phyloP scores from a whole-genome alignment of 2,113 vertebrate genomes.

The Clarias magur region DNA sequence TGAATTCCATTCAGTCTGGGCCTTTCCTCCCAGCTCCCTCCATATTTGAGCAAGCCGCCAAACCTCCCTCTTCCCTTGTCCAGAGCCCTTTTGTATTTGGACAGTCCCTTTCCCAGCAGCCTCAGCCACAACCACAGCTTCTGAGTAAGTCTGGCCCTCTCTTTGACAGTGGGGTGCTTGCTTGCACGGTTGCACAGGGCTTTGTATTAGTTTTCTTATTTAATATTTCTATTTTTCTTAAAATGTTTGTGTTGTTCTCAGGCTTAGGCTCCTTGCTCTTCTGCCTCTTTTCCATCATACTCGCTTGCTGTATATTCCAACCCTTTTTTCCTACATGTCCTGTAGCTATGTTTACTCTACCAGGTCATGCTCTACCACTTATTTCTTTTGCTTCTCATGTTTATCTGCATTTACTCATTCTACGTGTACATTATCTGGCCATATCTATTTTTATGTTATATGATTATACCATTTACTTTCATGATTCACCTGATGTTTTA shows the following conservation, averaged over 20 bases:
- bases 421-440: not conserved
- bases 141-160: conserved; percentile 99
- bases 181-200: conserved; percentile 62
- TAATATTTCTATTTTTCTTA: conserved; percentile 20
- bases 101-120: conserved; percentile 99
- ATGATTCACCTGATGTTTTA: not conserved
- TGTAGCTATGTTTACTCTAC: conserved; percentile 11
- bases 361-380: not conserved
- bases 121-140: conserved; percentile 93
- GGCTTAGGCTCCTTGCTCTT: conserved; percentile 34
- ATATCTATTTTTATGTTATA: not conserved
- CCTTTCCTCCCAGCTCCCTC: conserved; percentile 98
- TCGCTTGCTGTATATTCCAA: conserved; percentile 31
- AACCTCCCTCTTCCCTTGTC: conserved; percentile 96
- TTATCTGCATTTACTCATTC: not conserved
- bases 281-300: conserved; percentile 36
- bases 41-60: conserved; percentile 99
- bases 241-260: conserved; percentile 26
- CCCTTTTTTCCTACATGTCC: conserved; percentile 12
- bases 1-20: conserved; percentile 99
- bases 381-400: conserved; percentile 13
- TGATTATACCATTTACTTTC: not conserved
- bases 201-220: conserved; percentile 39
- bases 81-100: conserved; percentile 99
- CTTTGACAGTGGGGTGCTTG: conserved; percentile 76